Evolutionary conservation across 2,888 invertebrate genomes (phyloP).

Genomic region (Machimus atricapillus): DNA sequence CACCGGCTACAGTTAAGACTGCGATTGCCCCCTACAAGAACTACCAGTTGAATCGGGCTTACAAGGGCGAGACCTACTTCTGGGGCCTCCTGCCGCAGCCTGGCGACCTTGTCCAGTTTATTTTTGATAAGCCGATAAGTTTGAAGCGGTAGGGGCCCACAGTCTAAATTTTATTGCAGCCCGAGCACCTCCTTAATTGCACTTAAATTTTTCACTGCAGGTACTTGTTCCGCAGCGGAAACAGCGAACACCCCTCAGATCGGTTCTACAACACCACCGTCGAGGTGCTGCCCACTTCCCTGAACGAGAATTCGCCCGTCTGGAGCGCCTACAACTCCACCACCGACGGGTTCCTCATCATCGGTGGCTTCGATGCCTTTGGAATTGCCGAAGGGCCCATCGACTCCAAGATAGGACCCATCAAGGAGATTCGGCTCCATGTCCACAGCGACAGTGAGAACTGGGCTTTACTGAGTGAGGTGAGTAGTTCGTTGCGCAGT

Average conservation of each 20-base stretch:
- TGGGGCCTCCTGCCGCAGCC: constrained; percentile 88
- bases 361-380: constrained; percentile 80
- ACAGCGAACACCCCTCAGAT: constrained; percentile 87
- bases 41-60: constrained; percentile 80
- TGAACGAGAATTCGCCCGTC: constrained; percentile 61
- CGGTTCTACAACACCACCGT: constrained; percentile 86
- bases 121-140: constrained; percentile 75
- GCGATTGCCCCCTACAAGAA: constrained; percentile 82
- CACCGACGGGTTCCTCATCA: constrained; percentile 72
- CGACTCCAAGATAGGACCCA: constrained; percentile 71
- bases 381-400: constrained; percentile 80
- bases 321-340: constrained; percentile 69
- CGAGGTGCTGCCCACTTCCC: constrained; percentile 73
- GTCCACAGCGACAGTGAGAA: constrained; percentile 82
- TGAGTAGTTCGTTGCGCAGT: constrained; percentile 59
- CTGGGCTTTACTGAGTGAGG: constrained; percentile 93
- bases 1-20: constrained; percentile 72
- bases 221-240: constrained; percentile 86
- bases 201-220: constrained; percentile 62
- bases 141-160: constrained; percentile 69
- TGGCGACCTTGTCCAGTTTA: constrained; percentile 81
- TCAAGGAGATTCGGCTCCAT: constrained; percentile 76
- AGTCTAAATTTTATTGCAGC: neutral
- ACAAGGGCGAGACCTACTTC: constrained; percentile 86
- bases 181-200: neutral